Evolutionary conservation across 2,113 vertebrate species (phyloP).

Genomic region (Saguinus midas): DNA sequence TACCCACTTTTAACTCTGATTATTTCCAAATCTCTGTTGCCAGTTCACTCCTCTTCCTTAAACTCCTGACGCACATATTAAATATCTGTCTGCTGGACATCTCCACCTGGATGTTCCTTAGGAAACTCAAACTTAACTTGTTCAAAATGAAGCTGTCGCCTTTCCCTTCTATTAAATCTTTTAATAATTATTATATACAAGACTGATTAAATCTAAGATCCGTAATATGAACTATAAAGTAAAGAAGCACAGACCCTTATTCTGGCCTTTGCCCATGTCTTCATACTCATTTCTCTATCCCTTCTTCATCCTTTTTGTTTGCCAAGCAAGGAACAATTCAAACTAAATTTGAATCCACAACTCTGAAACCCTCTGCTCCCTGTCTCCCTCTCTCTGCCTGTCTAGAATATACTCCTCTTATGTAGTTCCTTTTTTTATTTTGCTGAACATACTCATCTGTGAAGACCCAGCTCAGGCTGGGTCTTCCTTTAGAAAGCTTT

Average conservation of each 20-base stretch:
- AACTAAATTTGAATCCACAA: background rate
- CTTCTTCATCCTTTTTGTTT: background rate
- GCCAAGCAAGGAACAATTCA: no score
- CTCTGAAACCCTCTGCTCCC: fast-evolving
- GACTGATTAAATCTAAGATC: background rate
- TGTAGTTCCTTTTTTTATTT: background rate
- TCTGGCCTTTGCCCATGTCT: background rate
- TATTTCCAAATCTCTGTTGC: background rate
- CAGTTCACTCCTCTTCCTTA: background rate
- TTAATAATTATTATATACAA: background rate
- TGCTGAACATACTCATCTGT: background rate
- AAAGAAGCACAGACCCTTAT: background rate
- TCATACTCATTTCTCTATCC: background rate
- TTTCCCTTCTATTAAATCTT: background rate
- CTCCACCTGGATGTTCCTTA: background rate
- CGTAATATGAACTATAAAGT: background rate
- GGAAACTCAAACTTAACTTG: background rate
- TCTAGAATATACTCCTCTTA: background rate
- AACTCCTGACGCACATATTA: background rate
- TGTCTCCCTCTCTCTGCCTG: no score
- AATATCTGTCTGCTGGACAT: background rate
- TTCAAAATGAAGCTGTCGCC: background rate
- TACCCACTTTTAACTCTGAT: background rate
- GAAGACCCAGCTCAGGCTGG: background rate
- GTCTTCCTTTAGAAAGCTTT: background rate